Conservation (phyloP, 2,888 invertebrate genomes). For the Abrostola triplasia region DNA sequence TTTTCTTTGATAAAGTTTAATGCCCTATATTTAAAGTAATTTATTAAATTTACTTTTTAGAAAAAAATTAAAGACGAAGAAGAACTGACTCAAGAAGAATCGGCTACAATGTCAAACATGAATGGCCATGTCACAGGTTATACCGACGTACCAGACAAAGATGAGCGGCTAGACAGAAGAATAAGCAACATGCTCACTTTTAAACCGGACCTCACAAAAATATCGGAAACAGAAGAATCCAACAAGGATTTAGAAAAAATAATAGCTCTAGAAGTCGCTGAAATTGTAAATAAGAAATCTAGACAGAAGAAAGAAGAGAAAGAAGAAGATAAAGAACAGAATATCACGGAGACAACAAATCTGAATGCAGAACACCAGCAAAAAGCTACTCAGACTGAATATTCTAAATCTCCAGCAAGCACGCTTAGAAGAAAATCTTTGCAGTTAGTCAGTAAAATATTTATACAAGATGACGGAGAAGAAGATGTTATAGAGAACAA, state of each 20-base stretch:
- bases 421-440: constrained; percentile 78
- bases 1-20: not conserved
- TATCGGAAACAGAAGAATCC: constrained; percentile 64
- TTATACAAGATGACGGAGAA: constrained; percentile 69
- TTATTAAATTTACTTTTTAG: constrained; percentile 64
- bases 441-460: constrained; percentile 75
- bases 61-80: constrained; percentile 78
- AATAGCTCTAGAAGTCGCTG: constrained; percentile 74
- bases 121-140: constrained; percentile 68
- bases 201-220: constrained; percentile 72
- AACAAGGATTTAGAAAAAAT: constrained; percentile 72
- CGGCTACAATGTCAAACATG: constrained; percentile 65
- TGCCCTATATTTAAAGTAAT: not conserved
- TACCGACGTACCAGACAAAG: constrained; percentile 58
- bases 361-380: constrained; percentile 63
- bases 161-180: constrained; percentile 73
- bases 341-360: constrained; percentile 61
- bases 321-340: constrained; percentile 56
- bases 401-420: constrained; percentile 66
- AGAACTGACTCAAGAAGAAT: constrained; percentile 64
- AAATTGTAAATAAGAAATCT: constrained; percentile 72
- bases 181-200: constrained; percentile 80
- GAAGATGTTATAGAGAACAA: constrained; percentile 75
- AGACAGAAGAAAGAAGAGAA: constrained; percentile 57
- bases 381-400: constrained; percentile 75